Evolutionary conservation across 2,797 vertebrate species (phyloP).

Genomic region (Cuculus canorus): DNA sequence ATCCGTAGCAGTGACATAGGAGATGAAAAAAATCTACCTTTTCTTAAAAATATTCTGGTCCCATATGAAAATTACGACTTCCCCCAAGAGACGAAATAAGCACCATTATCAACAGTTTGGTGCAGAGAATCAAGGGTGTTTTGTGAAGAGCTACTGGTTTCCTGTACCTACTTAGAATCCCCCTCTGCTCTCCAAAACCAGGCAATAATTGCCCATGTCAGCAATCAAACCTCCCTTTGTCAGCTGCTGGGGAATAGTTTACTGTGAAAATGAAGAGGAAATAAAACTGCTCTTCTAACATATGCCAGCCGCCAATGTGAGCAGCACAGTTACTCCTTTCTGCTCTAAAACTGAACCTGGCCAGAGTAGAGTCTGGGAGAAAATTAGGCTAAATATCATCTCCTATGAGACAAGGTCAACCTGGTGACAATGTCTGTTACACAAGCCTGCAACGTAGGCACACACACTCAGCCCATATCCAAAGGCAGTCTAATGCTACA

Average conservation of each 20-base stretch:
- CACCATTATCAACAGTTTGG: not conserved
- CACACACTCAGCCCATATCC: not conserved
- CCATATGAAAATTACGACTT: not conserved
- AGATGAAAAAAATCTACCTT: not conserved
- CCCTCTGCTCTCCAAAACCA: too few relatives aligned
- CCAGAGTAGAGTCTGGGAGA: not conserved
- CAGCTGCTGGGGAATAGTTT: not conserved
- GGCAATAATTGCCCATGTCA: not conserved
- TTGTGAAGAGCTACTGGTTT: not conserved
- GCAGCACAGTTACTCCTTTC: not conserved
- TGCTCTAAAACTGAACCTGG: not conserved
- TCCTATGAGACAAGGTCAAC: not conserved
- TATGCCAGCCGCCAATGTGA: not conserved
- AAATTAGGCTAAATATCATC: not conserved
- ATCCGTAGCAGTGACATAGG: not conserved
- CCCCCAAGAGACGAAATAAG: not conserved
- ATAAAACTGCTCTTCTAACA: not conserved
- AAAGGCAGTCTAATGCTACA: not conserved
- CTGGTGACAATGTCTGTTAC: not conserved
- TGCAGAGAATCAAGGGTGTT: not conserved
- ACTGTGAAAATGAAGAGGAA: not conserved
- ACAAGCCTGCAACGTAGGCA: not conserved
- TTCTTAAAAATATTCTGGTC: not conserved
- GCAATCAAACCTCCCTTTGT: not conserved
- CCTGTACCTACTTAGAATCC: not conserved